Evolutionary conservation across 2,797 vertebrate species (phyloP), one percentile per base, ranked within the genome.

Genomic region (Phrynocephalus vlangalii): DNA sequence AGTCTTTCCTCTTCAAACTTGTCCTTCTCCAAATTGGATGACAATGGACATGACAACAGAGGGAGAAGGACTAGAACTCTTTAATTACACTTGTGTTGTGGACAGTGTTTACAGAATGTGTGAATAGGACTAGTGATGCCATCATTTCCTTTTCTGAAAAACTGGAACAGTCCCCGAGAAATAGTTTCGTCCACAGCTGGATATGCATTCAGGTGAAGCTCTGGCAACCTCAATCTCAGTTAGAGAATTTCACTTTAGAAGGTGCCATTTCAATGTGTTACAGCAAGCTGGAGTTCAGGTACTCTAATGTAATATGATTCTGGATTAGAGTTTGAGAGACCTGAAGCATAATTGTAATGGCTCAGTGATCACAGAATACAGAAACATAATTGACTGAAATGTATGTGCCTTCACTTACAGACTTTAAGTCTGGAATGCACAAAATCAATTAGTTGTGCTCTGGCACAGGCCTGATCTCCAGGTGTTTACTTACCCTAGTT

Each of bases 341-440:
- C 33, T 33, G 88, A 87, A 91, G 52, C 83, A 71, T 91, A 92
- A 79, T 72, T 82, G n/a, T 86, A 78, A 90, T 93, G 94, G 90
- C 93, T 84, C 83, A 92, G 79, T 84, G 92, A 91, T 86, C 94
- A 89, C 67, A 94, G 86, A 93, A 82, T 89, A 78, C 91, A 86
- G n/a, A 79, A 79, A 66, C 89, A 92, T 91, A 92, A 96, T 94
- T 92, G 91, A 93, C 94, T 95, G 91, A 85, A 91, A 95, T 96
- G 90, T 95, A 93, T 93, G 92, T 91, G 30, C 93, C 89, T 90
- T 95, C 91, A 93, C 95, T 93, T 90, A 92, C 52, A 91, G 90
- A 89, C 81, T 93, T 94, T 88, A 88, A 1, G 72, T 92, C 88
- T 88, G 94, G 83, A 92, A 66, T 91, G 83, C 3, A 0, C 90